Conservation (phyloP, 2,113 vertebrate genomes). For the Lynx canadensis region DNA sequence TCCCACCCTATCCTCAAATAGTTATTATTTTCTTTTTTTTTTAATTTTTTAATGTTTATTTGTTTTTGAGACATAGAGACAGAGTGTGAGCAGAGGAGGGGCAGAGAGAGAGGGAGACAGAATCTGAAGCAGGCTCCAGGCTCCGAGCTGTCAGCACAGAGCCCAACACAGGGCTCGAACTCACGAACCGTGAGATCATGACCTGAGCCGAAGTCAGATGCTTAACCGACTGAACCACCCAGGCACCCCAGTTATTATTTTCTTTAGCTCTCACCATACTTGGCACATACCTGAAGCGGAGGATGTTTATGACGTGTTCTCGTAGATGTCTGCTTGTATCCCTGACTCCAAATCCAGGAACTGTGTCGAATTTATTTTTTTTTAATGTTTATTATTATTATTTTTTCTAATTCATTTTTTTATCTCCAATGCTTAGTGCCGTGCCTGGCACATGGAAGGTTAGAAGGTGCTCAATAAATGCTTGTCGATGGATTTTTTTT, state of each 20-base stretch:
- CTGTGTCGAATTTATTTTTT: neutral
- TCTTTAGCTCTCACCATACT: neutral
- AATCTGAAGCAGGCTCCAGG: no score
- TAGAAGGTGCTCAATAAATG: neutral
- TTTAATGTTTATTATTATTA: neutral
- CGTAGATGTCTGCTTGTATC: neutral
- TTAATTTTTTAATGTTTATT: no score
- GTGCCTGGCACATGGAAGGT: neutral
- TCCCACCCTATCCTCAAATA: neutral
- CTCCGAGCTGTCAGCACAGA: no score
- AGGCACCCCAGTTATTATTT: neutral
- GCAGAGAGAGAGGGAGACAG: no score
- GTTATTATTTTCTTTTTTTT: conserved; percentile 40
- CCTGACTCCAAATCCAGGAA: conserved; percentile 22
- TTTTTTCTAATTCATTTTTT: neutral
- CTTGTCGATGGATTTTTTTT: neutral
- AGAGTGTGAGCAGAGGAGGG: no score
- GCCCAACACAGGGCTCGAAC: no score
- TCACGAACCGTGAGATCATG: no score
- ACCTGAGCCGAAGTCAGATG: no score
- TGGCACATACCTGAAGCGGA: neutral
- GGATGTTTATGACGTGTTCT: neutral
- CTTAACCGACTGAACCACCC: no score
- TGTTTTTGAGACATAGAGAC: no score
- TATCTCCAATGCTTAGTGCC: neutral